phyloP scores from a whole-genome alignment of 2,797 vertebrate genomes.

The Silurus lanzhouensis region DNA sequence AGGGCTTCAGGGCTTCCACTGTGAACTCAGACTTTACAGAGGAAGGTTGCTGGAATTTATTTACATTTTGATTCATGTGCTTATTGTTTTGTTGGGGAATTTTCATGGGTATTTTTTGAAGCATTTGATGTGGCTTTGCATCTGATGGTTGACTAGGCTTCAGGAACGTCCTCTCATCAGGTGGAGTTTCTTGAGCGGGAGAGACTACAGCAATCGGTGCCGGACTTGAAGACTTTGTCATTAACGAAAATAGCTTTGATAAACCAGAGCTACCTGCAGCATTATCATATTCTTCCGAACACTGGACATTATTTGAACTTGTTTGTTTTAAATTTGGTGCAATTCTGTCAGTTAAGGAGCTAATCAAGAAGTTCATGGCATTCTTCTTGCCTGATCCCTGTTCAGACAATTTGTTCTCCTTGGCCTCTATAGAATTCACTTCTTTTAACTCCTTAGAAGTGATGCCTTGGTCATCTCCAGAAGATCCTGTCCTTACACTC shows the following conservation, averaged over 20 bases:
- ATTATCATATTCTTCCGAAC: constrained; percentile 63
- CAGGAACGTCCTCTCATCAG: constrained; percentile 66
- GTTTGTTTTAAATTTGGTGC: constrained; percentile 79
- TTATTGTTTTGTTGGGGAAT: constrained; percentile 37
- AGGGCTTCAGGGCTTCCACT: constrained; percentile 51
- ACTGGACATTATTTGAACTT: constrained; percentile 65
- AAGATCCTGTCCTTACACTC: constrained; percentile 69
- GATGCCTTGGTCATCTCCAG: constrained; percentile 64
- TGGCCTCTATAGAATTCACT: constrained; percentile 56
- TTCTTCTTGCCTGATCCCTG: constrained; percentile 79
- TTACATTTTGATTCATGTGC: constrained; percentile 45
- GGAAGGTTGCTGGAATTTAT: constrained; percentile 63
- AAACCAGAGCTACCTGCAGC: constrained; percentile 69
- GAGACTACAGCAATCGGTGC: constrained; percentile 71
- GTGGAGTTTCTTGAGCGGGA: constrained; percentile 69
- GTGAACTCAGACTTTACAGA: constrained; percentile 76
- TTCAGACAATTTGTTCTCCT: constrained; percentile 57
- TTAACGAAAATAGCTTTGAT: constrained; percentile 74
- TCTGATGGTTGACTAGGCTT: constrained; percentile 62
- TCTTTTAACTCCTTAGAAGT: constrained; percentile 59
- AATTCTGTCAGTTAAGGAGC: constrained; percentile 83
- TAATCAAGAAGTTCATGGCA: constrained; percentile 84
- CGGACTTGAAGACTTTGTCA: constrained; percentile 70
- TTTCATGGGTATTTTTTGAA: constrained; percentile 47
- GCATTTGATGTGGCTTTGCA: constrained; percentile 56